Evolutionary conservation across 1,140 invertebrate species (phyloP).

Genomic region (Drosophila aff.): DNA sequence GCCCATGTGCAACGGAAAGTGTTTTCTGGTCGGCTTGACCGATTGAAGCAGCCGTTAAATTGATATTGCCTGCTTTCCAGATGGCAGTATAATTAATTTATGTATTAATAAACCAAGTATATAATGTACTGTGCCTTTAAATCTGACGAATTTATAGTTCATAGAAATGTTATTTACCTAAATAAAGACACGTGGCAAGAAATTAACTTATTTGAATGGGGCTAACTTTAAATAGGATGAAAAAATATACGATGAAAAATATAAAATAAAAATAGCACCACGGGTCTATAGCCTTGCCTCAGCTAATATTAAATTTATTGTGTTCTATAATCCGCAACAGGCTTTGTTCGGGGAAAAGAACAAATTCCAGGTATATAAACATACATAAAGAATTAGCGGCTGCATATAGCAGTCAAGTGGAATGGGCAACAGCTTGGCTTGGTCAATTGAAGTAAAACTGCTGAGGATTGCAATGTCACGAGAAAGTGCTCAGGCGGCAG

Average conservation of each 20-base stretch:
- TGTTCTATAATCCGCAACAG: neutral
- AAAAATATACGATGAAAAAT: neutral
- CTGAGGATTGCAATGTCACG: constrained; percentile 76
- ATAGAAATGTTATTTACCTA: neutral
- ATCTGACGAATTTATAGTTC: neutral
- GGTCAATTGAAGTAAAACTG: constrained; percentile 52
- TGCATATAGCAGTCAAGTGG: constrained; percentile 17
- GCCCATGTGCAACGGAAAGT: neutral
- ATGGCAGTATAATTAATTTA: constrained; percentile 10
- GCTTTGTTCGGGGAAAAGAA: neutral
- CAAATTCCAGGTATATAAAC: neutral
- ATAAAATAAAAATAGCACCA: no score
- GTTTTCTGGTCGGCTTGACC: neutral
- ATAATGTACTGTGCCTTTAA: neutral
- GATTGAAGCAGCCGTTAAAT: constrained; percentile 2
- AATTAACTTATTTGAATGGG: neutral
- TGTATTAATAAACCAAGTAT: neutral
- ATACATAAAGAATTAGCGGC: neutral
- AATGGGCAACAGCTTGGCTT: constrained; percentile 25
- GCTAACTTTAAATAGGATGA: neutral
- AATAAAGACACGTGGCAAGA: neutral
- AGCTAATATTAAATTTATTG: neutral
- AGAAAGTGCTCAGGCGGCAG: constrained; percentile 67
- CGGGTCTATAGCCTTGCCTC: no score
- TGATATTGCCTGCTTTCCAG: constrained; percentile 1